Evolutionary conservation across 2,797 vertebrate genomes (phyloP).

Genomic region (Eulemur mongoz): DNA sequence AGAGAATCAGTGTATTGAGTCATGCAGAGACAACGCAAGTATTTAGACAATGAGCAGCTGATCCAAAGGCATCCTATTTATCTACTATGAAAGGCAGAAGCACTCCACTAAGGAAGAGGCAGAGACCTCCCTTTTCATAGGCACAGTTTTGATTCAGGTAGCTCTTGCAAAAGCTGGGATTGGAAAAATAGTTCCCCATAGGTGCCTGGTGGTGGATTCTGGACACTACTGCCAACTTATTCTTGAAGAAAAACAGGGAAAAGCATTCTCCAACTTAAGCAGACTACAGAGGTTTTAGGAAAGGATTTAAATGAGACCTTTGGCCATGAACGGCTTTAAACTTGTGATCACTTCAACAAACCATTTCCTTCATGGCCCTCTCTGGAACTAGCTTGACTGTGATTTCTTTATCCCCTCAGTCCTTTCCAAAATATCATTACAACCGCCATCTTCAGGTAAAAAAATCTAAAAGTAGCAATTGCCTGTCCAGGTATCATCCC

Average conservation of each 20-base stretch:
- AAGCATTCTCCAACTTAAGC: neutral
- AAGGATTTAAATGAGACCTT: neutral
- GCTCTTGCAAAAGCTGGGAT: conserved; percentile 17
- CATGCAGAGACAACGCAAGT: neutral
- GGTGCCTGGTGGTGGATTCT: neutral
- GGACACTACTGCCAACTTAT: neutral
- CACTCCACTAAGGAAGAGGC: neutral
- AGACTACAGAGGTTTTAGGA: neutral
- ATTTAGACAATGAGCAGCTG: neutral
- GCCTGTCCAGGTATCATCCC: neutral
- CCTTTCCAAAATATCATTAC: neutral
- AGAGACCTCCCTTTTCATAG: neutral
- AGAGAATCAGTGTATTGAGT: conserved; percentile 30
- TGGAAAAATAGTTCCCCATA: neutral
- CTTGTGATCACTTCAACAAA: neutral
- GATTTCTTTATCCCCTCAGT: neutral
- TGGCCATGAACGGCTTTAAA: neutral
- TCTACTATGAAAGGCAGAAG: neutral
- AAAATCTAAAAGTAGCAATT: neutral
- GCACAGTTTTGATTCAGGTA: neutral
- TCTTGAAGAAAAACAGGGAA: neutral
- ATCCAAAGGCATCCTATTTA: neutral
- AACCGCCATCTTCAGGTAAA: neutral
- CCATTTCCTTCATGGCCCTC: neutral
- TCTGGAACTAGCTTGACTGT: neutral